Base-by-base conservation (phyloP, 2,888 invertebrate genomes). In the Petrophora chlorosata region DNA sequence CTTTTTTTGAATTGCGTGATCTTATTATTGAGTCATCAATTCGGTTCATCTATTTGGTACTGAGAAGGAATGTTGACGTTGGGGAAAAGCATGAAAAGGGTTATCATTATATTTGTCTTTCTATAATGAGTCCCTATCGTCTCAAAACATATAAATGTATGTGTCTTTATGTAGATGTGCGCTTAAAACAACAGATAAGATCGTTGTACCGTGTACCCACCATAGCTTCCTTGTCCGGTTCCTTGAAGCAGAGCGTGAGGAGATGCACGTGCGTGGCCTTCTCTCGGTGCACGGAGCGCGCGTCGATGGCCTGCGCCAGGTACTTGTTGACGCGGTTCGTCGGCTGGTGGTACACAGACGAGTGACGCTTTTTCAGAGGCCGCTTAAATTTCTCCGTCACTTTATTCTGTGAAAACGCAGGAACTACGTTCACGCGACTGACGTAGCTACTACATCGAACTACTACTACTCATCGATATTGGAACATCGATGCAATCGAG, bases 261-360 rank as follows among this genome's bases (percentile, higher is more conserved):
- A 96, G 92, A 76, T 97, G 96, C 39, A 97, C 97, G 75, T 97
- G 96, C 38, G 95, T 95, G 13, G 95, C 94, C 85, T 97, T 97
- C 82, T 97, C 97, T 50, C 96, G 92, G 77, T 97, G 97, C 52
- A 97, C 96, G 73, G 96, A 96, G 56, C 97, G 92, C 19, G 97
- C 97, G 78, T 96, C 96, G 65, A 97, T 97, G 17, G 97, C 97
- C 85, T 97, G 96, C 51, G 96, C 95, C 69, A 98, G 92, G 86
- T 96, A 97, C 81, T 97, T 97, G 91, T 97, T 97, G 48, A 97
- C 97, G 61, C 97, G 93, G 87, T 97, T 97, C 23, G 95, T 95
- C 22, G 97, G 96, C 85, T 96, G 96, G 87, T 96, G 96, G 83
- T 96, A 95, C 57, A 95, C 94, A 77, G 95, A 95, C 63, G 96